A percentile compares a stretch with the other conserved stretches of the same genome.
Evolutionary conservation across 1,140 invertebrate genomes (phyloP).

Genomic region (Eupeodes corollae): DNA sequence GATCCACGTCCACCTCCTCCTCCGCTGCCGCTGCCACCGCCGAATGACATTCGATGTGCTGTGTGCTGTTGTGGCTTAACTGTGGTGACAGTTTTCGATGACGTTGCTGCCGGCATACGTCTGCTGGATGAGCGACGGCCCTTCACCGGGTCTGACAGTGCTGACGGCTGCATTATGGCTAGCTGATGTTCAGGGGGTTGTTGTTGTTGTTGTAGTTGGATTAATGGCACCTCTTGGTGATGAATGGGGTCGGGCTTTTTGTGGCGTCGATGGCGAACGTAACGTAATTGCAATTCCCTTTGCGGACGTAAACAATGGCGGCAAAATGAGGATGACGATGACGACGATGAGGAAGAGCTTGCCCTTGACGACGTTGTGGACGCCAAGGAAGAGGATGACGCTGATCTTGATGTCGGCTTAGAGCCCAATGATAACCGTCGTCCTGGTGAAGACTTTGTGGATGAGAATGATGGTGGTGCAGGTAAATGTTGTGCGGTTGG

Average conservation of each 20-base stretch:
- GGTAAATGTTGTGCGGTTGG: too few relatives aligned
- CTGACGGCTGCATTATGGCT: background rate
- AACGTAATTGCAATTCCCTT: constrained; percentile 12
- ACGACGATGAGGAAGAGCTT: too few relatives aligned
- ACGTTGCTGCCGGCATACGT: constrained; percentile 1
- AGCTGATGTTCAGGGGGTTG: background rate
- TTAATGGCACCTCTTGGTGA: too few relatives aligned
- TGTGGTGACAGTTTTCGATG: constrained; percentile 8
- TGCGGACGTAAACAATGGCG: constrained; percentile 27
- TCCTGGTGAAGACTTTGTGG: too few relatives aligned
- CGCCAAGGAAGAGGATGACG: too few relatives aligned
- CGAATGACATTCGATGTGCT: background rate
- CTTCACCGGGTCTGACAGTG: background rate
- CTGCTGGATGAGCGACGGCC: too few relatives aligned
- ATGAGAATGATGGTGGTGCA: too few relatives aligned
- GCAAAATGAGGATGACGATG: constrained; percentile 10
- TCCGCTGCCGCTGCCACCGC: too few relatives aligned
- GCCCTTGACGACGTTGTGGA: too few relatives aligned
- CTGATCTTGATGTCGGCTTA: too few relatives aligned
- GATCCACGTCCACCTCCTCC: too few relatives aligned
- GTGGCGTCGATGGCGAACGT: constrained; percentile 8
- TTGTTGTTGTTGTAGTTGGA: background rate
- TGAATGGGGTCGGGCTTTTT: constrained; percentile 5
- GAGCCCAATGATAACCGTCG: too few relatives aligned
- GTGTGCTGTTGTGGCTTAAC: constrained; percentile 3